Percentiles rank a stretch among this genome's conserved stretches.
Evolutionary conservation across 1,140 invertebrate species (phyloP).

Genomic region (Caenorhabditis latens): DNA sequence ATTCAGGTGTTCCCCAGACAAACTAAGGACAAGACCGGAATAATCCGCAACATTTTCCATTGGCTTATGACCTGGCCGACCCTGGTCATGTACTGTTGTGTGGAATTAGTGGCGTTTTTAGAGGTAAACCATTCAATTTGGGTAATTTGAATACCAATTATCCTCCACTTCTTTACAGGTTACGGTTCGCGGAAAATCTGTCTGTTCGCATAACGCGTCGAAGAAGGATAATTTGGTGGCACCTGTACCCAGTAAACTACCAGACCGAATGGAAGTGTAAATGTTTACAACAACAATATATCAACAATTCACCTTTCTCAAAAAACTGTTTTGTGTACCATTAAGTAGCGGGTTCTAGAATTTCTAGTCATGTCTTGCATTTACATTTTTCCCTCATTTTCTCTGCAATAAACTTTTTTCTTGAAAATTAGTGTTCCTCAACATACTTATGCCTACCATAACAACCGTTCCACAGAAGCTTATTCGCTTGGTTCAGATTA

Average conservation of each 20-base stretch:
- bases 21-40: constrained; percentile 67
- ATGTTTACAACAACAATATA: neutral
- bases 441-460: neutral
- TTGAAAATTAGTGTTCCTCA: neutral
- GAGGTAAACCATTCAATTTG: constrained; percentile 60
- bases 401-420: neutral
- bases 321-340: constrained; percentile 25
- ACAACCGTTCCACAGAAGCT: neutral
- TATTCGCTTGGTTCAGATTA: neutral
- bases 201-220: constrained; percentile 70
- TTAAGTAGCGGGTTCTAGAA: constrained; percentile 19
- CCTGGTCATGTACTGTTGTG: constrained; percentile 69
- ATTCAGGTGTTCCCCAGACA: constrained; percentile 69
- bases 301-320: neutral
- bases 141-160: constrained; percentile 18
- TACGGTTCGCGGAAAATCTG: constrained; percentile 69
- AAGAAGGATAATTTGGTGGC: constrained; percentile 71
- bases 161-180: constrained; percentile 12
- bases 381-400: neutral
- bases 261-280: constrained; percentile 64
- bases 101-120: constrained; percentile 70
- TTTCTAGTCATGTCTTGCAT: neutral
- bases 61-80: constrained; percentile 69
- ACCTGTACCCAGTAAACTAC: constrained; percentile 52
- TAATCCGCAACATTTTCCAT: constrained; percentile 71